Evolutionary conservation across 2,888 invertebrate genomes (phyloP).

Genomic region (Eupeodes luniger): DNA sequence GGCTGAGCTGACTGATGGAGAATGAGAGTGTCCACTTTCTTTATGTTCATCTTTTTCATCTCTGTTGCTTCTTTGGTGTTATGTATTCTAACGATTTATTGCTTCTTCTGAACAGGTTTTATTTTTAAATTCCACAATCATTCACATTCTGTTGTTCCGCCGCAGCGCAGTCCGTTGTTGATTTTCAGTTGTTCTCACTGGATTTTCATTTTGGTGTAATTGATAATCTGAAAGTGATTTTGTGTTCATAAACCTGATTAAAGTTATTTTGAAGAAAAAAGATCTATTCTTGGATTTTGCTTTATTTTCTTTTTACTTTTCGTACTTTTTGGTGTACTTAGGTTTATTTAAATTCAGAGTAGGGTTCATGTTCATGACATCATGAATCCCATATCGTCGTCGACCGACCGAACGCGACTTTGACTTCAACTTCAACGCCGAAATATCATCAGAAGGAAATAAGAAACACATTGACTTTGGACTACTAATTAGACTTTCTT

Average conservation of each 20-base stretch:
- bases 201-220: slow-evolving; percentile 18
- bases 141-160: not conserved
- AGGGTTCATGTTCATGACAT: slow-evolving; percentile 22
- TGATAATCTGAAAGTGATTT: slow-evolving; percentile 20
- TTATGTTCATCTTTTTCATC: slow-evolving; percentile 16
- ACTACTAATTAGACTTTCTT: not conserved
- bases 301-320: not conserved
- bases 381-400: not conserved
- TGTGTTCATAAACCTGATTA: slow-evolving; percentile 3
- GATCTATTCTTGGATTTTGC: not conserved
- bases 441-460: not conserved
- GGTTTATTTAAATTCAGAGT: slow-evolving; percentile 5
- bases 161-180: not conserved
- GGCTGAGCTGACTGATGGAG: not conserved
- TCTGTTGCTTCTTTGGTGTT: slow-evolving; percentile 15
- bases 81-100: slow-evolving; percentile 16
- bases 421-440: no score
- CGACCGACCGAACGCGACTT: no score
- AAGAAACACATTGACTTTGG: not conserved
- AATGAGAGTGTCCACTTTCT: slow-evolving; percentile 51
- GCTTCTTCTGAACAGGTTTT: slow-evolving; percentile 40
- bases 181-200: not conserved
- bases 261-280: slow-evolving; percentile 9
- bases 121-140: not conserved
- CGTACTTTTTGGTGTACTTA: not conserved